Percentiles rank a stretch among this genome's conserved stretches.
These are phyloP conservation scores for Thaumetopoea pityocampa DNA, from an alignment of 1,140 invertebrate genomes.

Conservation along the genomic window DNA sequence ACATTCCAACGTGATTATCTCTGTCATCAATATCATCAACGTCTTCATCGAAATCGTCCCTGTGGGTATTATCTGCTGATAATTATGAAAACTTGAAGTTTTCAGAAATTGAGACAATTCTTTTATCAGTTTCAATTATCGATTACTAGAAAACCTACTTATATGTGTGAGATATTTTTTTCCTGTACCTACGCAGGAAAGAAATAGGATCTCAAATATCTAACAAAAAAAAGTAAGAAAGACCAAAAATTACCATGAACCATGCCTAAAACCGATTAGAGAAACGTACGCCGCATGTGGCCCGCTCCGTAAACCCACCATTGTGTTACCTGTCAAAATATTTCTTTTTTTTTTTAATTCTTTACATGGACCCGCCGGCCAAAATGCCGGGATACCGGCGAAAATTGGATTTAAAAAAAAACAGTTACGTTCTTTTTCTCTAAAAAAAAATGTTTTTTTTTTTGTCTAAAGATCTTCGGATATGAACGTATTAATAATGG, in stretches of 20 bases:
- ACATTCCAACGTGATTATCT: no score
- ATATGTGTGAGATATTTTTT: no score
- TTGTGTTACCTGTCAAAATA: slow-evolving; percentile 33
- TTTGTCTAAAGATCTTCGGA: no score
- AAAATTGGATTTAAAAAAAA: slow-evolving; percentile 6
- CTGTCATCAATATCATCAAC: no score
- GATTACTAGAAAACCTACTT: no score
- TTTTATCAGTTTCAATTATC: slow-evolving; percentile 1
- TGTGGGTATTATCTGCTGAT: no score
- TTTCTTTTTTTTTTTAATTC: slow-evolving; percentile 22
- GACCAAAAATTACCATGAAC: slow-evolving; percentile 6
- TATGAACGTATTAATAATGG: no score
- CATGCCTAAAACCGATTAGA: slow-evolving; percentile 10
- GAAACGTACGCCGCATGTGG: slow-evolving; percentile 3
- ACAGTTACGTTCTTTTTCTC: neutral
- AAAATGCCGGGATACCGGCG: slow-evolving; percentile 2
- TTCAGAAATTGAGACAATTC: no score
- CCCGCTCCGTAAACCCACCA: slow-evolving; percentile 7
- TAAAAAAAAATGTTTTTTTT: neutral
- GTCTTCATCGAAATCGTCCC: no score
- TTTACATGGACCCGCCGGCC: slow-evolving; percentile 1
- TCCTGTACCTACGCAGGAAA: no score
- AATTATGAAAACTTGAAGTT: no score
- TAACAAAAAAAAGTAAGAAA: neutral
- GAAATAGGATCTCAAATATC: neutral